Percentiles rank a stretch among this genome's conserved stretches.
These are phyloP conservation scores for Pterophyllum scalare DNA, from an alignment of 2,113 vertebrate species.

Conservation along the genomic window DNA sequence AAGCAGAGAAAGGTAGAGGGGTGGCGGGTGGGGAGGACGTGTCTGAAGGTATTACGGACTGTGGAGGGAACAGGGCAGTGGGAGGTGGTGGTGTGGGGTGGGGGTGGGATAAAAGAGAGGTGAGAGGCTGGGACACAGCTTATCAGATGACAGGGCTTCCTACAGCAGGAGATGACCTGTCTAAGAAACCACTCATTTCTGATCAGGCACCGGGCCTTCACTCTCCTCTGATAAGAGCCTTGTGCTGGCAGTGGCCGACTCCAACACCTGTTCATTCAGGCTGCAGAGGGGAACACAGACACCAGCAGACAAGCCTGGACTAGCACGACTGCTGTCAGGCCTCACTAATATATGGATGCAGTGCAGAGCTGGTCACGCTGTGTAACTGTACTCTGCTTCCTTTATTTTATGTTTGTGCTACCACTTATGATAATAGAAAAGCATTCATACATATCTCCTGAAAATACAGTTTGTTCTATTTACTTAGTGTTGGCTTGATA, in stretches of 20 bases:
- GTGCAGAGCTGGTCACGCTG: constrained; percentile 18
- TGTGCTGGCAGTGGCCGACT: constrained; percentile 30
- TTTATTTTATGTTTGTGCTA: constrained; percentile 18
- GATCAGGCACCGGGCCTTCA: constrained; percentile 9
- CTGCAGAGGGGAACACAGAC: constrained; percentile 31
- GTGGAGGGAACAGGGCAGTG: neutral
- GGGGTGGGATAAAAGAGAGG: constrained; percentile 12
- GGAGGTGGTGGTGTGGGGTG: neutral
- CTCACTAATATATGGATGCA: constrained; percentile 30
- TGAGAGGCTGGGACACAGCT: constrained; percentile 28
- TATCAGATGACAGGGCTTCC: constrained; percentile 68
- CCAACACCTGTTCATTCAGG: constrained; percentile 60
- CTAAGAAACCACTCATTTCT: constrained; percentile 45
- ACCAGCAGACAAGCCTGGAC: constrained; percentile 50
- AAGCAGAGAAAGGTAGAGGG: constrained; percentile 14
- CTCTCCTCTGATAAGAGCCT: constrained; percentile 38
- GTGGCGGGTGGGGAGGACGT: constrained; percentile 10
- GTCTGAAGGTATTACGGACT: constrained; percentile 28
- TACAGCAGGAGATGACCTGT: constrained; percentile 65
- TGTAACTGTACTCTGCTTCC: constrained; percentile 30
- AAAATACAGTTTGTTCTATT: neutral
- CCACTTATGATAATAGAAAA: constrained; percentile 28
- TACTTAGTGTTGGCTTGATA: neutral
- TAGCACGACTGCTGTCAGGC: constrained; percentile 29
- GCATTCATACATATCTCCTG: neutral